phyloP scores from a whole-genome alignment of 2,888 invertebrate genomes.

The Caenorhabditis sp. region DNA sequence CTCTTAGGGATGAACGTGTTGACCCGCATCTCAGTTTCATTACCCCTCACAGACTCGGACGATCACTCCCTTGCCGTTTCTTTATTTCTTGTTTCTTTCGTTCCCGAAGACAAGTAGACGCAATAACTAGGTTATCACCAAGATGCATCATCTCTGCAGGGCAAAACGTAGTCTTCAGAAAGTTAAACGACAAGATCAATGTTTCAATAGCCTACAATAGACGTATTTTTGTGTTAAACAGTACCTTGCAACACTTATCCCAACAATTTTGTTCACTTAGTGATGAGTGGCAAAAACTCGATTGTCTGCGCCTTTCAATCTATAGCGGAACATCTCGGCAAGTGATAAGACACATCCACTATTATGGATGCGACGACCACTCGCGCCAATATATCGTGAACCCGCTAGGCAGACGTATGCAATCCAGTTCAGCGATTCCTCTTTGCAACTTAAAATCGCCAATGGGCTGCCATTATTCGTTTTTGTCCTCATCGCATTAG shows the following conservation, averaged over 20 bases:
- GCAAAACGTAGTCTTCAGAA: no score
- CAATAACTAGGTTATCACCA: no score
- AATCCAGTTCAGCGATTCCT: constrained; percentile 38
- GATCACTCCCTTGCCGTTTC: no score
- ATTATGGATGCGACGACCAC: constrained; percentile 36
- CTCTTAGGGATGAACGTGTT: constrained; percentile 29
- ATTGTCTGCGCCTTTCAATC: constrained; percentile 39
- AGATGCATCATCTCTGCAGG: no score
- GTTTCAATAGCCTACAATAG: no score
- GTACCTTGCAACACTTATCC: no score
- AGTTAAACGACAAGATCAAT: no score
- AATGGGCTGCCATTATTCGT: constrained; percentile 15
- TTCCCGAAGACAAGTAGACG: no score
- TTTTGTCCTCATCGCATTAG: neutral
- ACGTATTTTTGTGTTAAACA: no score
- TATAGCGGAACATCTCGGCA: constrained; percentile 36
- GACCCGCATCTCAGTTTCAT: constrained; percentile 45
- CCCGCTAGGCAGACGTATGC: constrained; percentile 46
- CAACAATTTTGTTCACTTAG: no score
- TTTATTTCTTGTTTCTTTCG: neutral
- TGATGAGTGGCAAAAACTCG: constrained; percentile 44
- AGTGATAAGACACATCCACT: constrained; percentile 45
- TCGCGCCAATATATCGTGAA: constrained; percentile 21
- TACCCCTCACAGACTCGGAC: constrained; percentile 11
- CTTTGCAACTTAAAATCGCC: constrained; percentile 29